Evolutionary conservation across 2,113 vertebrate species (phyloP), one percentile per base, ranked within the genome.

Genomic region (Antechinus stuartii): DNA sequence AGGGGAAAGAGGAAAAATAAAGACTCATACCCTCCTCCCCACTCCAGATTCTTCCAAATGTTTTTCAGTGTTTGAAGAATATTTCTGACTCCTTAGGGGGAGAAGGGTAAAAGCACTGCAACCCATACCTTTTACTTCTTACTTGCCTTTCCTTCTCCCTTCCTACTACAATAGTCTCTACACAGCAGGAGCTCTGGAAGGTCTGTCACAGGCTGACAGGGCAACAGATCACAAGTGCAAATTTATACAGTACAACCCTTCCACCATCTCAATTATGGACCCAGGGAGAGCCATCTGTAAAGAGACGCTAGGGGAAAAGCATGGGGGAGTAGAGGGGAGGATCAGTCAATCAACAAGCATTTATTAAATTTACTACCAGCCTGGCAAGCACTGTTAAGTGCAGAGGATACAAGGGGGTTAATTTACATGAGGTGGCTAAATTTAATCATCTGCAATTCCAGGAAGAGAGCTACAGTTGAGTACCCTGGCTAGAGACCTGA

Each of bases 171-270:
- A 84, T 84, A 42, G 68, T 84, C 68, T 84, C 68, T 42, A 84
- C 68, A 84, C 68, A 84, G 68, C 68, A 84, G 68, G 68, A 42
- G 68, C 68, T 84, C 68, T 84, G 68, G n/a, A 84, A 84, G 68
- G 68, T 84, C 68, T 84, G 68, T 84, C 68, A 84, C 68, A 84
- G 68, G 42, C 68, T 84, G 68, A 84, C 68, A 84, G 68, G 68
- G 68, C 68, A 84, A 84, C 68, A 84, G 68, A 84, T 84, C 68
- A 42, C 68, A 84, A 84, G 68, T 84, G 68, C 68, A 84, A 84
- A 84, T 84, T 84, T 84, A 84, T 84, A 84, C 68, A 84, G 68
- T 84, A 84, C n/a, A 84, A 42, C 35, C 68, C 42, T 19, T 84
- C n/a, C 68, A 42, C 68, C 68, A 84, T 84, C 68, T 84, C 68